These are phyloP conservation scores for Diplolepis rosae DNA, from an alignment of 2,888 invertebrate species.

Conservation along the genomic window DNA sequence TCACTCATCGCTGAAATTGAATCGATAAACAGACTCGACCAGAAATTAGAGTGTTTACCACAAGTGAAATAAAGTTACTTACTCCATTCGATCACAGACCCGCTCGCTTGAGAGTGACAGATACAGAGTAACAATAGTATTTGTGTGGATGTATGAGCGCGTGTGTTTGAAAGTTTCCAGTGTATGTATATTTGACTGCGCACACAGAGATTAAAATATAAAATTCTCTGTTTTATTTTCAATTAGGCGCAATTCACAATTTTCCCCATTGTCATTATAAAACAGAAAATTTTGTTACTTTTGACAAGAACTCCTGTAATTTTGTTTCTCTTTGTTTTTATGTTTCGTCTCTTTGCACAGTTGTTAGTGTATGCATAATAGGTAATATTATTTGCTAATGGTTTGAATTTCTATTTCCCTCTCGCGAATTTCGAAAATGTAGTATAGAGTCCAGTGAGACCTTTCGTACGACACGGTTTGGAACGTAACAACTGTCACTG, in stretches of 20 bases:
- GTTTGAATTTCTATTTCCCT: constrained; percentile 3
- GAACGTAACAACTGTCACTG: constrained; percentile 14
- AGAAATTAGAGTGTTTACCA: constrained; percentile 18
- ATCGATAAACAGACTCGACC: constrained; percentile 6
- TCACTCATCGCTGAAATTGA: background rate
- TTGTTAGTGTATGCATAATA: constrained; percentile 3
- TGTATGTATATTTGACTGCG: background rate
- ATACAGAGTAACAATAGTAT: constrained; percentile 12
- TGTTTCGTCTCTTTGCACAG: constrained; percentile 9
- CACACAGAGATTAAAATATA: constrained; percentile 11
- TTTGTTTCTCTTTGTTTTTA: background rate
- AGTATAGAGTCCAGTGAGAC: constrained; percentile 6
- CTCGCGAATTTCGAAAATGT: constrained; percentile 19
- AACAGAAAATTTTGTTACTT: background rate
- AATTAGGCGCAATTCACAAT: constrained; percentile 10
- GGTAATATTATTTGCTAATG: background rate
- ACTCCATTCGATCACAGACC: constrained; percentile 21
- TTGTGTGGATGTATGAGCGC: background rate
- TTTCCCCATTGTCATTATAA: background rate
- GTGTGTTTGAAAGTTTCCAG: background rate
- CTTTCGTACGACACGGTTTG: constrained; percentile 16
- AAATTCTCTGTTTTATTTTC: background rate
- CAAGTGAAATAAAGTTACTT: constrained; percentile 26
- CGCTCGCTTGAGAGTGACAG: constrained; percentile 14
- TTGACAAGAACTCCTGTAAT: background rate